Evolutionary conservation across 2,888 invertebrate genomes (phyloP).

Genomic region (Orthosia incerta): DNA sequence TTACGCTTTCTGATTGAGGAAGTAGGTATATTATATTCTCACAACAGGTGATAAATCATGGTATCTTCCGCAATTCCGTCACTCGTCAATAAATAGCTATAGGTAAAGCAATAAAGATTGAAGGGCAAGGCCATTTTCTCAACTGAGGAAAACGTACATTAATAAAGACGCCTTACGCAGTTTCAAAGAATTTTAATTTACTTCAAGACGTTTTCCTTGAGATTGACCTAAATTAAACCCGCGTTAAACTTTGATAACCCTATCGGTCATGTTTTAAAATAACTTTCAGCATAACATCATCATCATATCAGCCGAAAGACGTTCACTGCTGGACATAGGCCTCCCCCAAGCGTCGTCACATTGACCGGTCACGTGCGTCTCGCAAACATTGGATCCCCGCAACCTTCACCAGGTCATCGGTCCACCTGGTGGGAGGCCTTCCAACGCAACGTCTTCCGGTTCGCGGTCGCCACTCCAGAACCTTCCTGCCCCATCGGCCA

Average conservation of each 20-base stretch:
- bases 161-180: not conserved
- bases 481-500: too few species aligned
- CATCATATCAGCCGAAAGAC: too few species aligned
- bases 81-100: not conserved
- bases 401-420: too few species aligned
- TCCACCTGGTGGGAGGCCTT: too few species aligned
- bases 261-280: not conserved
- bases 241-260: not conserved
- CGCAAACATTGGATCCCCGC: too few species aligned
- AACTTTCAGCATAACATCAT: too few species aligned
- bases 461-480: too few species aligned
- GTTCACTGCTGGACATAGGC: too few species aligned
- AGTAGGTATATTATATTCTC: slow-evolving; percentile 10
- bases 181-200: not conserved
- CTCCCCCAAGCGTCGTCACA: too few species aligned
- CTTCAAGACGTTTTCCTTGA: slow-evolving; percentile 7
- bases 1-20: slow-evolving; percentile 21
- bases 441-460: too few species aligned
- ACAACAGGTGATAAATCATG: slow-evolving; percentile 11
- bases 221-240: not conserved
- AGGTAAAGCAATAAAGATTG: not conserved
- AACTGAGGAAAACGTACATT: not conserved
- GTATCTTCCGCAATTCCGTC: slow-evolving; percentile 17
- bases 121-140: too few species aligned
- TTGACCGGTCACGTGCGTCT: too few species aligned